Conservation (phyloP, 2,113 vertebrate genomes). For the Hypanus sabinus region DNA sequence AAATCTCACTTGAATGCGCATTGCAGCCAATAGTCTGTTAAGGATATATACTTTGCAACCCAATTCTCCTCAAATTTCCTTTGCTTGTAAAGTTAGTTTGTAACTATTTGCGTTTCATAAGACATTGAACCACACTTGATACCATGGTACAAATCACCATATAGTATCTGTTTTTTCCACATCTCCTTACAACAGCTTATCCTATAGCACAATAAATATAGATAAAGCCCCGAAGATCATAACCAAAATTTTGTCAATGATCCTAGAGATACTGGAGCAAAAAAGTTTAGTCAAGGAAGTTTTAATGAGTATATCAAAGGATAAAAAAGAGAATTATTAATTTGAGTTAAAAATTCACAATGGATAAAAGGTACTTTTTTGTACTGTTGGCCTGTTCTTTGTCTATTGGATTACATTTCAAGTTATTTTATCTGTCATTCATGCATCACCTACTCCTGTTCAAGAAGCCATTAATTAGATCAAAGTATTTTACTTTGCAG, state of each 20-base stretch:
- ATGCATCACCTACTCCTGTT: background rate
- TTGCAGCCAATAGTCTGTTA: background rate
- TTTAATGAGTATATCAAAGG: no score
- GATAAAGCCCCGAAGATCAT: background rate
- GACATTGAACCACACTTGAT: background rate
- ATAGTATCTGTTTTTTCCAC: background rate
- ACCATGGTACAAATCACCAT: background rate
- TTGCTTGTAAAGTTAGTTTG: background rate
- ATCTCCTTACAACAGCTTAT: background rate
- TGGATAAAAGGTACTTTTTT: no score
- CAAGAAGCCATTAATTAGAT: background rate
- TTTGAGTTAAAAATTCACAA: no score
- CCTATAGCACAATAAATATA: background rate
- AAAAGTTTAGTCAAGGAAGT: no score
- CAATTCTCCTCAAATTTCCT: background rate
- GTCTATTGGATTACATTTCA: background rate
- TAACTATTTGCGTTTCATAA: background rate
- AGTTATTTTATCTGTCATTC: background rate
- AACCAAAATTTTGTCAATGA: no score
- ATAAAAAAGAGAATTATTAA: no score
- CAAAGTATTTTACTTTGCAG: constrained; percentile 49
- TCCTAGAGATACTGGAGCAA: no score
- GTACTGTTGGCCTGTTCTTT: background rate
- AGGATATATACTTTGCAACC: background rate
- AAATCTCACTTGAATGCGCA: background rate